Evolutionary conservation across 2,888 invertebrate species (phyloP), one percentile per base, ranked within the genome.

Genomic region (Melanargia galathea): DNA sequence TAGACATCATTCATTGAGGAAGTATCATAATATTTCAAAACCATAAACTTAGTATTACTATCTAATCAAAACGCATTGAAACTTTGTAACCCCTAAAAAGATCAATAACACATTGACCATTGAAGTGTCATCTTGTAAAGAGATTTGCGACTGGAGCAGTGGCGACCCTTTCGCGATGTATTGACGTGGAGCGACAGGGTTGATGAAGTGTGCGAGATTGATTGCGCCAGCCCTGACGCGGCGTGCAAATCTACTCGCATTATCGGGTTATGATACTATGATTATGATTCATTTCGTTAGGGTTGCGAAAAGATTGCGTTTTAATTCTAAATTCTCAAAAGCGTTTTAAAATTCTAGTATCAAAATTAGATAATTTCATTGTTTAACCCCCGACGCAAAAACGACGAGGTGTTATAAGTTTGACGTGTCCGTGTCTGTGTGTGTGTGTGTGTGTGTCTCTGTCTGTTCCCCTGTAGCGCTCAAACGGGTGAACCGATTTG

Each of bases 131-230:
- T 63, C 57, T 46, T 30, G 40, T 45, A 52, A 60, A 66, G 56
- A 63, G 60, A 66, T 63, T 60, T 38, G 43, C 46, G 51, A 45
- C 48, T 33, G 38, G 48, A 43, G 20, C 33, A 26, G 51, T 40
- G 68, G 66, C 70, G 68, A 67, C 70, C 72, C 73, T 73, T 74
- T 73, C 73, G 65, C 71, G 66, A 72, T 66, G 70, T 64, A 71
- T 73, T 73, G 73, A 68, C 73, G 75, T 74, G 74, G 78, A 78
- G 78, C 76, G 84, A 78, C 81, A 73, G 73, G 72, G 79, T 78
- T 84, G 79, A 79, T 78, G 79, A 75, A 68, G 77, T 71, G 77
- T 70, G 72, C 74, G 71, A 77, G 79, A 79, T 79, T 75, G 75
- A 79, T 79, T 72, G 74, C 64, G 49, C 63, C 66, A 64, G 68